Evolutionary conservation across 2,113 vertebrate species (phyloP).

Genomic region (Trogon melanurus): DNA sequence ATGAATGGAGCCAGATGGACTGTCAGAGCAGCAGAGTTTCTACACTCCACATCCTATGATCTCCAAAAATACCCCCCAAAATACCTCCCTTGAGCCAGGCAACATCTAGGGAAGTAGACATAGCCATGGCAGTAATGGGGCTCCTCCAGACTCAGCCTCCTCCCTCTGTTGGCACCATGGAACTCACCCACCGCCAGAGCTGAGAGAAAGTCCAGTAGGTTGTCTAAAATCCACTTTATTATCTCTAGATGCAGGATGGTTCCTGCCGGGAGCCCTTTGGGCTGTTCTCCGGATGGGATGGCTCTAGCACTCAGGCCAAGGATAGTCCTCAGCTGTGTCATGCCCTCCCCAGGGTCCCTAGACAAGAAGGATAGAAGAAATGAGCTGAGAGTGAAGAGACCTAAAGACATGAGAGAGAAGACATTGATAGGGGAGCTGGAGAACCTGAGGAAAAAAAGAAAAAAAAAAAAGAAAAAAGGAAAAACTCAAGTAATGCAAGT

Average conservation of each 20-base stretch:
- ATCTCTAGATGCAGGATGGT: neutral
- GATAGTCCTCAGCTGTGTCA: neutral
- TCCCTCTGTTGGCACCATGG: neutral
- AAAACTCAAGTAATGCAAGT: neutral
- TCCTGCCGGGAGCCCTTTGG: rapidly evolving
- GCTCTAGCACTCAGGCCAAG: neutral
- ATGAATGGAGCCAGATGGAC: neutral
- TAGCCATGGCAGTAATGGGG: neutral
- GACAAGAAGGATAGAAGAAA: neutral
- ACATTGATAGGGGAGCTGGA: neutral
- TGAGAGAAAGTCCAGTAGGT: neutral
- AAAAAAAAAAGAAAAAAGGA: neutral
- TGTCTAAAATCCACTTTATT: neutral
- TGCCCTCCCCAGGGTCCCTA: neutral
- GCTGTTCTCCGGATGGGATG: neutral
- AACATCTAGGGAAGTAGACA: neutral
- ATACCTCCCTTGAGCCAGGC: neutral
- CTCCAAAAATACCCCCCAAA: neutral
- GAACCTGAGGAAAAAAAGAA: neutral
- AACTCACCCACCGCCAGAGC: neutral
- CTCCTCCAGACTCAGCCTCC: neutral
- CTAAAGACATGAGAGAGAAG: neutral
- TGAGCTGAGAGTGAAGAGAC: neutral
- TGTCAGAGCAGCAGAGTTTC: neutral
- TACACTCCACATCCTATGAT: neutral